Base-by-base conservation (phyloP, 2,888 invertebrate species). In the Troides aeacus region DNA sequence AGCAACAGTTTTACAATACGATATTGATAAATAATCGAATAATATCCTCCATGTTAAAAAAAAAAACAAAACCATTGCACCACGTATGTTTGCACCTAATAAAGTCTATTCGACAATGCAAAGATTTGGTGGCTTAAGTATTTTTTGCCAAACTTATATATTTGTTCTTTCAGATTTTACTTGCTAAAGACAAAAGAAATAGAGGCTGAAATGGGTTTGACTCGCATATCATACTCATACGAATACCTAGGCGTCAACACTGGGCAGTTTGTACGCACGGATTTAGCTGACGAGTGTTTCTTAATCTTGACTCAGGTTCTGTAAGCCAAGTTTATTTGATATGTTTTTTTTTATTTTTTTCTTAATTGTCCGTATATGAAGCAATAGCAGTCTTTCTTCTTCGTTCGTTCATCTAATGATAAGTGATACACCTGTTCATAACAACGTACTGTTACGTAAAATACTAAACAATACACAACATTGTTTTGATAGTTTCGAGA, bases 211-310 rank as follows among this genome's bases (percentile, higher is more conserved):
- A 99, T 99, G 96, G 99, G 97, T 6, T 96, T 97, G 83, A 97
- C 99, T 21, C 95, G 97, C 88, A 98, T 99, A 92, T 94, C 96
- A 39, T 99, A 99, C 87, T 97, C 99, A 0, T 99, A 98, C 84
- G 99, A 99, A 88, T 99, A 99, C 85, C 96, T 99, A 79, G 99
- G 99, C n/a, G 84, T 88, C n/a, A 98, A 98, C 85, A 96, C 97
- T 2, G 95, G 96, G 58, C 99, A 99, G 87, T 94, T 99, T 76
- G 99, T 99, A 8, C 96, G 98, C 80, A 99, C 99, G 0, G 97
- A 97, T 50, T 93, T 99, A 68, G 99, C 99, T 23, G 99, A 99
- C 87, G 97, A 98, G 84, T 99, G 99, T 84, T 99, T 99, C 88
- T 93, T 99, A 70, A 99, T 99, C 60, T 93, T 99, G 71, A 99